phyloP scores from a whole-genome alignment of 2,888 invertebrate species.

The Acanthosepion esculentum region DNA sequence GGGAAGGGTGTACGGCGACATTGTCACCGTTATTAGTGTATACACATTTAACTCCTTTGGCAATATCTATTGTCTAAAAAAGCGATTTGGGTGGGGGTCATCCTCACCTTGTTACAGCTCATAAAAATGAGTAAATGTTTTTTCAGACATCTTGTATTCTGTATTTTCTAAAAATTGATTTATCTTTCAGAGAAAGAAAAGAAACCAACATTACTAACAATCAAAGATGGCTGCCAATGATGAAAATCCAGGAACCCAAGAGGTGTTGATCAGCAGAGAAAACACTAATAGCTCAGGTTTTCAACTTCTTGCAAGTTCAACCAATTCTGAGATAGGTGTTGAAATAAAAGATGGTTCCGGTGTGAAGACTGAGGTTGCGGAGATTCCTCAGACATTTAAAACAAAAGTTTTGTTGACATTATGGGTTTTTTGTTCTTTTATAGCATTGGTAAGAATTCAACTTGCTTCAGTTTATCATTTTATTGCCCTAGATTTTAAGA shows the following conservation, averaged over 20 bases:
- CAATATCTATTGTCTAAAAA: no score
- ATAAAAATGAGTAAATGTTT: no score
- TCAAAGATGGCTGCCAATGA: background rate
- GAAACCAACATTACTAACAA: background rate
- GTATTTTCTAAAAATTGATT: background rate
- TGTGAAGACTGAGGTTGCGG: background rate
- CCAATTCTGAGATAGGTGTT: background rate
- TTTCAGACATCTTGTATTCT: background rate
- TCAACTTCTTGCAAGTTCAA: background rate
- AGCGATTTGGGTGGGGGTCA: no score
- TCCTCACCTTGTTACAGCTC: no score
- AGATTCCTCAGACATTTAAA: background rate
- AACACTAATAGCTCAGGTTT: background rate
- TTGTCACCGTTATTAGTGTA: no score
- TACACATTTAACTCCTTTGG: no score
- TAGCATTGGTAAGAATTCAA: background rate
- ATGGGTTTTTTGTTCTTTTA: background rate
- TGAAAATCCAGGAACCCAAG: background rate
- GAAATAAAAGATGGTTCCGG: background rate
- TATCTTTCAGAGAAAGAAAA: background rate
- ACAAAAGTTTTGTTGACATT: background rate
- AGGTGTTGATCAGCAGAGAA: background rate
- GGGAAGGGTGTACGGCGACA: no score
- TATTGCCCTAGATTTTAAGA: no score
- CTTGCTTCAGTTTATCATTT: no score